These are phyloP conservation scores for Enteromius radiatus DNA, from an alignment of 2,797 vertebrate species.

Conservation along the genomic window DNA sequence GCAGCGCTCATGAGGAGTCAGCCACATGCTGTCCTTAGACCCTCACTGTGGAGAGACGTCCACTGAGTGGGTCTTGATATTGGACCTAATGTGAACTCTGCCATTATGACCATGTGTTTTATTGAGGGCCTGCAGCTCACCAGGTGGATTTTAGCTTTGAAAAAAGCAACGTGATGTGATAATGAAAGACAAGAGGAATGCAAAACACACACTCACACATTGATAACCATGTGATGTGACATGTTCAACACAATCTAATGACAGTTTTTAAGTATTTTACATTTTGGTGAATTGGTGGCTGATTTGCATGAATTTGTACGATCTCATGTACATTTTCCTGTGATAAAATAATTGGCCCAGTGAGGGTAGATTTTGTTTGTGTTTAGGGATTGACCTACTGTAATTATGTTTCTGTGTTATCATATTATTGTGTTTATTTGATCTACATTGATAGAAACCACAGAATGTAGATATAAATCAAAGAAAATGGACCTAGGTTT, in stretches of 20 bases:
- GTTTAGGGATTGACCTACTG: background rate
- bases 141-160: background rate
- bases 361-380: background rate
- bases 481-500: background rate
- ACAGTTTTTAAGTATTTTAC: background rate
- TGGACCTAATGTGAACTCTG: conserved; percentile 21
- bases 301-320: background rate
- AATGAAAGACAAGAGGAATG: conserved; percentile 17
- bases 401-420: background rate
- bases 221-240: background rate
- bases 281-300: background rate
- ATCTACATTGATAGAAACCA: background rate
- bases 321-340: background rate
- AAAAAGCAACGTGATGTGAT: conserved; percentile 2
- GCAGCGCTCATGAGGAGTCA: conserved; percentile 16
- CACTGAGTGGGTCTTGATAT: conserved; percentile 1
- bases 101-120: conserved; percentile 34
- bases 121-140: conserved; percentile 4
- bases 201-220: background rate
- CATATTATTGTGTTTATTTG: no score
- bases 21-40: conserved; percentile 39
- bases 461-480: no score
- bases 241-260: background rate
- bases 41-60: conserved; percentile 25
- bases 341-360: background rate